phyloP scores from a whole-genome alignment of 2,888 invertebrate genomes.

The Ametastegia equiseti region DNA sequence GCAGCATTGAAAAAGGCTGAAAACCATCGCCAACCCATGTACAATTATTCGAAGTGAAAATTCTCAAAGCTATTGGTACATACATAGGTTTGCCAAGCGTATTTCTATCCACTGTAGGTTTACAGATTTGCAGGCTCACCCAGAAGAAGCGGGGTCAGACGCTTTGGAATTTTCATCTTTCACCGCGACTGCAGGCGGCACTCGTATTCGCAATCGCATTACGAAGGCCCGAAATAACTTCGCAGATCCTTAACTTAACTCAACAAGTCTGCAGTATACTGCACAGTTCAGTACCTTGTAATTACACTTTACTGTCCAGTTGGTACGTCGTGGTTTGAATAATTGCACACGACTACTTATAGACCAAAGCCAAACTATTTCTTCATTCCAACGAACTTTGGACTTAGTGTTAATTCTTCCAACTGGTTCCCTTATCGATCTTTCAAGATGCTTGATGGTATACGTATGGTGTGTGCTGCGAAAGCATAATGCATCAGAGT shows the following conservation, averaged over 20 bases:
- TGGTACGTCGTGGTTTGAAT: no score
- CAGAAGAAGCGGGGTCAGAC: slow-evolving; percentile 1
- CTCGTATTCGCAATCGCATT: not conserved
- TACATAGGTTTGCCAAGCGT: not conserved
- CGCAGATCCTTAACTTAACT: not conserved
- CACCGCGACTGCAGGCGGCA: not conserved
- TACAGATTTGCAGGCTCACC: not conserved
- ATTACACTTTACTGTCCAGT: not conserved
- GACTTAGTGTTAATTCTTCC: no score
- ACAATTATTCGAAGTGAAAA: not conserved
- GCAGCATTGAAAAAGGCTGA: not conserved
- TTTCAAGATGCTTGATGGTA: no score
- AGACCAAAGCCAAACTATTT: no score
- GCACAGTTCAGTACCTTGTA: not conserved
- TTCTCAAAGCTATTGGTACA: not conserved
- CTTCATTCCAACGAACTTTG: no score
- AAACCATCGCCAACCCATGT: not conserved
- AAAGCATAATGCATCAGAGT: no score
- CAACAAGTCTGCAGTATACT: not conserved
- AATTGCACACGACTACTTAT: no score
- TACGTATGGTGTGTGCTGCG: no score
- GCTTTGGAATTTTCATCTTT: slow-evolving; percentile 28
- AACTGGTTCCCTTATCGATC: no score
- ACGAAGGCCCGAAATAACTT: not conserved
- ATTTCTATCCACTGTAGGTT: not conserved